phyloP scores from a whole-genome alignment of 2,113 vertebrate species.

The Barbus barbus region DNA sequence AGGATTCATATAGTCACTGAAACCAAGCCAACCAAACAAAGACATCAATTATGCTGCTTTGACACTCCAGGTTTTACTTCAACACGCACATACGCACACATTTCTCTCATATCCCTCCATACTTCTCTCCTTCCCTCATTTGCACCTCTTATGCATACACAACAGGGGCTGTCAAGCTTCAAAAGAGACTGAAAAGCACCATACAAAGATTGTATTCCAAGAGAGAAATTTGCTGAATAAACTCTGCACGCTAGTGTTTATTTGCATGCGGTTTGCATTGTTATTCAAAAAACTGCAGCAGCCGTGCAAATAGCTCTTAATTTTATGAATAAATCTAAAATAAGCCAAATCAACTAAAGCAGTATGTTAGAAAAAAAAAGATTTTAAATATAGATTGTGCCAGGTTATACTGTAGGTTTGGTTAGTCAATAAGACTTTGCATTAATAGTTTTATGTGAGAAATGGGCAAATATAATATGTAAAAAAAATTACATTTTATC shows the following conservation, averaged over 20 bases:
- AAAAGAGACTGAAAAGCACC: background rate
- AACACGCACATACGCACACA: background rate
- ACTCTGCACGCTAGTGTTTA: background rate
- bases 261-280: background rate
- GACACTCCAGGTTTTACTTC: constrained; percentile 60
- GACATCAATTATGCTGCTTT: constrained; percentile 60
- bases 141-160: background rate
- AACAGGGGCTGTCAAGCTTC: constrained; percentile 1
- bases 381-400: no score
- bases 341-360: no score
- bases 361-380: no score
- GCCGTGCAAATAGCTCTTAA: background rate
- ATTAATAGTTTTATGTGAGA: no score
- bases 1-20: constrained; percentile 36
- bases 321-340: background rate
- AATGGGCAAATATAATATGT: no score
- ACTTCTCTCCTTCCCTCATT: constrained; percentile 13
- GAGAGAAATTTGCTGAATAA: background rate
- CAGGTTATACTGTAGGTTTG: no score
- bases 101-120: constrained; percentile 14
- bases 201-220: background rate
- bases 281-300: background rate
- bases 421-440: no score
- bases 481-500: no score
- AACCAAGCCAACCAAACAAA: constrained; percentile 60